Evolutionary conservation across 2,888 invertebrate genomes (phyloP).

Genomic region (Helleia helle): DNA sequence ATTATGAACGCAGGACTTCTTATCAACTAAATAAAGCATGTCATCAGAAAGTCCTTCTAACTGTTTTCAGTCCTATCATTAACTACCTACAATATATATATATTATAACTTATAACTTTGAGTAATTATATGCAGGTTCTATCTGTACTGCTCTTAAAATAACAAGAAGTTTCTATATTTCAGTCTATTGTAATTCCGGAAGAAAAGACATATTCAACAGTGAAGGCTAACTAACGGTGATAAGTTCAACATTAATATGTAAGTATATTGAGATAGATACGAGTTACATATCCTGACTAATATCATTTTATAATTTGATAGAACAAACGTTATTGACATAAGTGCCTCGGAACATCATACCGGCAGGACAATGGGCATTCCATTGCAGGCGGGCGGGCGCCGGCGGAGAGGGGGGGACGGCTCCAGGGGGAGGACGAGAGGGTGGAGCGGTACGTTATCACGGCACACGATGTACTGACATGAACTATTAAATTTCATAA

Average conservation of each 20-base stretch:
- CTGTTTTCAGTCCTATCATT: too few relatives aligned
- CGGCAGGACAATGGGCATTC: conserved; percentile 64
- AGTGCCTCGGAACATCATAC: conserved; percentile 57
- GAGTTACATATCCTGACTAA: too few relatives aligned
- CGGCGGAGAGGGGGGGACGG: conserved; percentile 20
- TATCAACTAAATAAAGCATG: conserved; percentile 26
- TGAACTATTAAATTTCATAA: conserved; percentile 23
- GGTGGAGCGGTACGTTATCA: conserved; percentile 29
- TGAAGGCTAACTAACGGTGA: too few relatives aligned
- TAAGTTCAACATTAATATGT: too few relatives aligned
- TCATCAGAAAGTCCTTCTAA: conserved; percentile 24
- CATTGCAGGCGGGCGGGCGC: conserved; percentile 33
- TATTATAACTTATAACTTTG: too few relatives aligned
- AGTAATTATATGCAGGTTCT: too few relatives aligned
- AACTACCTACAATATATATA: too few relatives aligned
- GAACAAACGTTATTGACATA: conserved; percentile 40
- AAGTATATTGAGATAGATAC: too few relatives aligned
- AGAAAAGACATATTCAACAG: too few relatives aligned
- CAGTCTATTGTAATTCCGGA: too few relatives aligned
- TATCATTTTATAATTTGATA: conserved; percentile 15
- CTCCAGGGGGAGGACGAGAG: conserved; percentile 21
- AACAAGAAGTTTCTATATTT: too few relatives aligned
- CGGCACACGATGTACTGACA: conserved; percentile 32
- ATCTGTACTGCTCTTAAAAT: too few relatives aligned
- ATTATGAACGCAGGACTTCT: conserved; percentile 64